Percentiles rank a stretch among this genome's conserved stretches.
Evolutionary conservation across 1,140 invertebrate species (phyloP).

Genomic region (Hyles euphorbiae): DNA sequence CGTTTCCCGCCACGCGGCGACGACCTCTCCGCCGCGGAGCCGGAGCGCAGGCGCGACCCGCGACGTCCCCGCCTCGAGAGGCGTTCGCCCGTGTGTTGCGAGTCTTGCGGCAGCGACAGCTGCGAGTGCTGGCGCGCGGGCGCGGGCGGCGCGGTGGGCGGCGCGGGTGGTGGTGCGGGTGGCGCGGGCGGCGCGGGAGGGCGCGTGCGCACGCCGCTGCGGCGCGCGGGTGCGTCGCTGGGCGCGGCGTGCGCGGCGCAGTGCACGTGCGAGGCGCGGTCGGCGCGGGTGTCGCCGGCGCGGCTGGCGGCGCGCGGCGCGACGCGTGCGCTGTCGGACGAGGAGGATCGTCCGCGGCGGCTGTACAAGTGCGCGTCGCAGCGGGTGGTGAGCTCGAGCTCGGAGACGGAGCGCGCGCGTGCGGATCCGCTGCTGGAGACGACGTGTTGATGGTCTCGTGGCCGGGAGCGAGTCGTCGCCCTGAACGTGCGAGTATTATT

Average conservation of each 20-base stretch:
- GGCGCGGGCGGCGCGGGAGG: slow-evolving; percentile 16
- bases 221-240: slow-evolving; percentile 12
- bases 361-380: slow-evolving; percentile 49
- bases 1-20: slow-evolving; percentile 19
- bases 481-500: slow-evolving; percentile 64
- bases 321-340: slow-evolving; percentile 42
- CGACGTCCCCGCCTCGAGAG: slow-evolving; percentile 37
- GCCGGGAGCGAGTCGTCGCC: slow-evolving; percentile 23
- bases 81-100: slow-evolving; percentile 40
- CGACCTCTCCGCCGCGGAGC: background rate
- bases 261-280: slow-evolving; percentile 45
- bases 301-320: slow-evolving; percentile 31
- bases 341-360: slow-evolving; percentile 44
- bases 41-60: slow-evolving; percentile 12
- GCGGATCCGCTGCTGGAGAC: slow-evolving; percentile 57
- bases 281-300: slow-evolving; percentile 32
- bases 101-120: slow-evolving; percentile 36
- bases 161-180: slow-evolving; percentile 26
- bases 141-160: slow-evolving; percentile 43
- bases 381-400: slow-evolving; percentile 29
- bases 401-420: slow-evolving; percentile 29
- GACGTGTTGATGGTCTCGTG: slow-evolving; percentile 40
- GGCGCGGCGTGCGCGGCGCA: slow-evolving; percentile 38
- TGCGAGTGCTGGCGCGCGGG: slow-evolving; percentile 26
- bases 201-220: slow-evolving; percentile 15